These are phyloP conservation scores for Megaustenia siamemsis DNA, from an alignment of 2,888 invertebrate species.

Conservation along the genomic window DNA sequence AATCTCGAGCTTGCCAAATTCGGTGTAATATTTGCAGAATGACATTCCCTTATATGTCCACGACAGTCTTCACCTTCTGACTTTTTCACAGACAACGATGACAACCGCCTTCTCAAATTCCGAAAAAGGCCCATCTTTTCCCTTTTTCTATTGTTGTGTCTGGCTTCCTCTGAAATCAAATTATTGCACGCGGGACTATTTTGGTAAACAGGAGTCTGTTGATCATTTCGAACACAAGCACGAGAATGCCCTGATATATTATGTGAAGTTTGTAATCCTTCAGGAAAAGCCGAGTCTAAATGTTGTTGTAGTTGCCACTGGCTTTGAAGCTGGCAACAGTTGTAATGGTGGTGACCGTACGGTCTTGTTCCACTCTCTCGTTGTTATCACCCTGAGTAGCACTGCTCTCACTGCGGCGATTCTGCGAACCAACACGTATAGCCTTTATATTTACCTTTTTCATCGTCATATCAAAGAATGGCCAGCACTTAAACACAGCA, in stretches of 20 bases:
- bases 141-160: constrained; percentile 60
- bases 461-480: constrained; percentile 63
- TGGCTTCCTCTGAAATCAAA: constrained; percentile 42
- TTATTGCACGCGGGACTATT: constrained; percentile 29
- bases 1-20: constrained; percentile 64
- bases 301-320: constrained; percentile 16
- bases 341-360: constrained; percentile 6
- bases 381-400: constrained; percentile 52
- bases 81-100: constrained; percentile 65
- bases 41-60: constrained; percentile 62
- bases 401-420: constrained; percentile 49
- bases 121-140: constrained; percentile 71
- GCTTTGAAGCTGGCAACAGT: neutral
- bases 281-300: neutral
- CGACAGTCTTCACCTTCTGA: constrained; percentile 61
- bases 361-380: constrained; percentile 10
- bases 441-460: constrained; percentile 68
- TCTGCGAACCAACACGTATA: constrained; percentile 63
- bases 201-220: constrained; percentile 23
- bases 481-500: constrained; percentile 46
- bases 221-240: constrained; percentile 30
- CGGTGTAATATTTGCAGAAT: constrained; percentile 56
- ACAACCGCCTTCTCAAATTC: constrained; percentile 67
- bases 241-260: neutral
- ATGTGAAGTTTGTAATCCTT: constrained; percentile 28